phyloP scores from a whole-genome alignment of 2,888 invertebrate genomes.

The Epiblema foenella region DNA sequence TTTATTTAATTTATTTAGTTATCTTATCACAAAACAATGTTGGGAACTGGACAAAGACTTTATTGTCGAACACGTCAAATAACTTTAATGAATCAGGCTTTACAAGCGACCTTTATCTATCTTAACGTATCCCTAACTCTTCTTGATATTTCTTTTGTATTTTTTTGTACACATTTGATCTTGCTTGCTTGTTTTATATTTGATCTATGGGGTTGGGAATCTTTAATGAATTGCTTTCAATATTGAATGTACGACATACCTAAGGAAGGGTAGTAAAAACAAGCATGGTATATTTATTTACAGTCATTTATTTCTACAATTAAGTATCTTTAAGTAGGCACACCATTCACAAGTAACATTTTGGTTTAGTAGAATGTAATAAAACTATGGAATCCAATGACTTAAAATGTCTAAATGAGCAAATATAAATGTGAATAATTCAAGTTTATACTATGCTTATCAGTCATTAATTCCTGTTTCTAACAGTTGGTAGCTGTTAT shows the following conservation, averaged over 20 bases:
- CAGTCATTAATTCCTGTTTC: neutral
- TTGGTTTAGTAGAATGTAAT: neutral
- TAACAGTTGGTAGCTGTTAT: conserved; percentile 3
- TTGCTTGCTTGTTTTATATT: too few relatives aligned
- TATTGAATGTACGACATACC: neutral
- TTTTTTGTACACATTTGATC: too few relatives aligned
- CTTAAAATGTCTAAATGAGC: conserved; percentile 12
- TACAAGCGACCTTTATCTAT: too few relatives aligned
- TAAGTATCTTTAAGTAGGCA: conserved; percentile 18
- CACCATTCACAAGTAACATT: conserved; percentile 15
- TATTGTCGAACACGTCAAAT: too few relatives aligned
- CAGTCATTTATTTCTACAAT: conserved; percentile 16
- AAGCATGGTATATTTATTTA: neutral
- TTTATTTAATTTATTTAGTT: too few relatives aligned
- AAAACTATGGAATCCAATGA: conserved; percentile 16
- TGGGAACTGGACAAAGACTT: too few relatives aligned
- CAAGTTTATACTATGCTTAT: neutral
- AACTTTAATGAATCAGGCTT: too few relatives aligned
- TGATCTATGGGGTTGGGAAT: too few relatives aligned
- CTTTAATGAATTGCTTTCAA: neutral
- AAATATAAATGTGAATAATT: conserved; percentile 27
- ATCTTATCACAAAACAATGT: too few relatives aligned
- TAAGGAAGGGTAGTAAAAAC: neutral
- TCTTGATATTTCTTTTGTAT: too few relatives aligned
- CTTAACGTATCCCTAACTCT: too few relatives aligned